phyloP scores from a whole-genome alignment of 2,797 vertebrate species.

The Philypnodon macrostomus region DNA sequence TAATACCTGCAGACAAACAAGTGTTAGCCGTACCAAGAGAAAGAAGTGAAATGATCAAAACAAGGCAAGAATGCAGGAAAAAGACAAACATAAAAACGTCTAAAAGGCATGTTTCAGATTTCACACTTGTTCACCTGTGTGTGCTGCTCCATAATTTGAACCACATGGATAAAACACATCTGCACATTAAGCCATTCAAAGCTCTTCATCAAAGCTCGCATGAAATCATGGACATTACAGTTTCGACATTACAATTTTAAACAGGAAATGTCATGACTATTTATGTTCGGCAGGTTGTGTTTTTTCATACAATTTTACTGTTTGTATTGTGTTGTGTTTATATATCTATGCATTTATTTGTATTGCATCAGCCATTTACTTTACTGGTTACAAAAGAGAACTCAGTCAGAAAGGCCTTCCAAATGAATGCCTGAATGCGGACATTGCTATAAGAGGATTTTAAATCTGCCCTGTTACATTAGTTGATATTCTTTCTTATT shows the following conservation, averaged over 20 bases:
- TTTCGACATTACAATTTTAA: too few relatives aligned
- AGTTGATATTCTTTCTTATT: too few relatives aligned
- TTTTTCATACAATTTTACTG: too few relatives aligned
- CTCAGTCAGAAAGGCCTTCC: not conserved
- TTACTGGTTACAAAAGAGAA: not conserved
- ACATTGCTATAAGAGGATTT: too few relatives aligned
- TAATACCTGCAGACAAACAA: not conserved
- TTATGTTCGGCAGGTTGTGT: too few relatives aligned
- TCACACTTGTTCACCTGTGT: not conserved
- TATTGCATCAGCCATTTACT: too few relatives aligned
- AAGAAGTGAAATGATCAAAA: too few relatives aligned
- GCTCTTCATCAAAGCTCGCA: constrained; percentile 3
- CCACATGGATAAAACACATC: constrained; percentile 4
- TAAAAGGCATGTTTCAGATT: not conserved
- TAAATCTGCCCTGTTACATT: not conserved
- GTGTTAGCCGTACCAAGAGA: too few relatives aligned
- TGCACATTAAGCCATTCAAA: too few relatives aligned
- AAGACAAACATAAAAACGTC: not conserved
- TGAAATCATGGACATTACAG: not conserved
- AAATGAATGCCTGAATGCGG: not conserved
- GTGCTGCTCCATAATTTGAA: constrained; percentile 13
- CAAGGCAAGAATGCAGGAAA: too few relatives aligned
- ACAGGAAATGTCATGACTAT: not conserved
- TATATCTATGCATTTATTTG: not conserved
- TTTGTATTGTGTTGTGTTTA: too few relatives aligned